Evolutionary conservation across 2,113 vertebrate genomes (phyloP).

Genomic region (Otolemur garnettii): DNA sequence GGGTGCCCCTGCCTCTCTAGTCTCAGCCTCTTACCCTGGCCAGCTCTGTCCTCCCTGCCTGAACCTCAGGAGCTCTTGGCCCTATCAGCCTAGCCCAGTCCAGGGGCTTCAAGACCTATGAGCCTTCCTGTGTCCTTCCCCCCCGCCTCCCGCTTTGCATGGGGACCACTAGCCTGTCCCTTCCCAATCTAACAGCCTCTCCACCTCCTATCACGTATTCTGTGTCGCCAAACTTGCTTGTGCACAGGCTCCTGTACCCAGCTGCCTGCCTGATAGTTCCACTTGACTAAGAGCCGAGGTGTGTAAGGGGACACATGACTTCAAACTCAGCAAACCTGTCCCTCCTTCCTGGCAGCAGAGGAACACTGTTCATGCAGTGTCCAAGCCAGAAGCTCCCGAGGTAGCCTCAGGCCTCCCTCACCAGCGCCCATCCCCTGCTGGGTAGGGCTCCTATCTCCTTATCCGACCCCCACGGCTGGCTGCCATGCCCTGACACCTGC

Average conservation of each 20-base stretch:
- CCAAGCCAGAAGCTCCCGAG: not conserved
- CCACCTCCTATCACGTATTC: not conserved
- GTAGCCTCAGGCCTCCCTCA: not conserved
- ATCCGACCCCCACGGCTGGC: too few relatives aligned
- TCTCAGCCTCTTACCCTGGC: not conserved
- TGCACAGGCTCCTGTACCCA: not conserved
- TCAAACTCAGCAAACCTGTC: not conserved
- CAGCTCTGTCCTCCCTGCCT: not conserved
- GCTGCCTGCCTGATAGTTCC: not conserved
- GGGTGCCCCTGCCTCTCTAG: not conserved
- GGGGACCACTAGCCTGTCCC: not conserved
- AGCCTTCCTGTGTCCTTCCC: too few relatives aligned
- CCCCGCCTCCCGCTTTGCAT: too few relatives aligned
- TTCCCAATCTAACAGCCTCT: not conserved
- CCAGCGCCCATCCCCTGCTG: rapidly evolving
- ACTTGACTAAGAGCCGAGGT: not conserved
- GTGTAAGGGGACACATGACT: rapidly evolving
- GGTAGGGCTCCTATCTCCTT: not conserved
- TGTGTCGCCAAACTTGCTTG: not conserved
- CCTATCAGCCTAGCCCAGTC: not conserved
- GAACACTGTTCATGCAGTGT: rapidly evolving
- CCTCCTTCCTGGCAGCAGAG: not conserved
- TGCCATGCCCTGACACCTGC: not conserved
- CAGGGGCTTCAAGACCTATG: not conserved
- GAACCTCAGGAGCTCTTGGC: not conserved